Evolutionary conservation across 2,113 vertebrate species (phyloP), one percentile per base, ranked within the genome.

Genomic region (Nothoprocta pentlandii): DNA sequence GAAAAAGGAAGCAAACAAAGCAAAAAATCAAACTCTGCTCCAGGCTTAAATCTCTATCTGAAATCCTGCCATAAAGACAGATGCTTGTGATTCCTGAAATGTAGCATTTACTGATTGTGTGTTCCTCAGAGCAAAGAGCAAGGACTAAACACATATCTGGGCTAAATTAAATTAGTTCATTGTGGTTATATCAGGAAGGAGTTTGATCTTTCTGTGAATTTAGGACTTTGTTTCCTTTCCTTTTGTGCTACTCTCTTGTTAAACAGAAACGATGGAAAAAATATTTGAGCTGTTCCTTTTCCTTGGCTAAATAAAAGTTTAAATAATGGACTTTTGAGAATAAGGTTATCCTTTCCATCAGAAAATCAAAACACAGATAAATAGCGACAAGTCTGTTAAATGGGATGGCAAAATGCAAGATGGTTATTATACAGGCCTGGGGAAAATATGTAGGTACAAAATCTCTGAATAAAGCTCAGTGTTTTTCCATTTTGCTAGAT

Each of bases 261-360:
- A 64, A 80, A 75, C 10, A 80, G 73, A 71, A 94, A 69, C 23
- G 47, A 70, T n/a, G 28, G 32, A 85, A 80, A 49, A 89, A 41
- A 66, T 53, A 78, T 30, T 19, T 20, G 9, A 56, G 32, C 78
- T 5, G 6, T 84, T 11, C 51, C 30, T 90, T 85, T 78, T 92
- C 3, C 44, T 47, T 12, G 13, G 41, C 66, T 79, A 49, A 90
- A 56, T 53, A 71, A 70, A 84, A 58, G 16, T 94, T 86, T 56
- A 63, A 63, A 53, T 76, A 93, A 80, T 64, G 49, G 70, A 28
- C 71, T 39, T 92, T 81, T 78, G 34, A 91, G 46, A 94, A 47
- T 42, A 73, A 89, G 30, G 25, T 53, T 5, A 16, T 89, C 56
- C 10, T 62, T 83, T 90, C 54, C 44, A 32, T 77, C 82, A 78